Evolutionary conservation across 2,797 vertebrate species (phyloP), one percentile per base, ranked within the genome.

Genomic region (Hoplostethus mediterraneus): DNA sequence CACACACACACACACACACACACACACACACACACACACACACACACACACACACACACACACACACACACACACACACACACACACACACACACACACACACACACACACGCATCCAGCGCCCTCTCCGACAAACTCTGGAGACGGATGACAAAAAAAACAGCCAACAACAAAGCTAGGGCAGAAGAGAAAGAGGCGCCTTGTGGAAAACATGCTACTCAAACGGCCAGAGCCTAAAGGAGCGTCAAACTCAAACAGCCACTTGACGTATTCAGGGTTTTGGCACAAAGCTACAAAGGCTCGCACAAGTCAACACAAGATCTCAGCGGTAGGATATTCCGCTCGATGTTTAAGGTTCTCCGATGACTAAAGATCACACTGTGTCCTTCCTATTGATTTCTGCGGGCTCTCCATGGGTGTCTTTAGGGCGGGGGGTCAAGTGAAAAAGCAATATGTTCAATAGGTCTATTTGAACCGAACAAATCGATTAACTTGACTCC

Each of bases 131-230:
- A 63, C 67, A 78, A 28, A 14, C 42, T 38, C 40, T 33, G 66
- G 66, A 49, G 28, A 42, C 40, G 33, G 51, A 49, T 40, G 61
- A 59, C 49, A 71, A 71, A 62, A 73, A 13, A 28, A 17, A 45
- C 56, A 21, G 36, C 11, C 10, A 16, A n/a, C 25, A 47, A 44
- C 13, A 71, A 58, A 77, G 57, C 66, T 58, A 12, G 30, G 25
- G 53, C 51, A 48, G 47, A 60, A 30, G 17, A 49, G 48, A 53
- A 45, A 45, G 28, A 78, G 58, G 56, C 38, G 60, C 17, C 21
- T 44, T 55, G 17, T 67, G 76, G 72, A 86, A 87, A 89, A 82
- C 17, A 79, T 68, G 69, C n/a, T 54, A 52, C 52, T 77, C 60
- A 78, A 79, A 51, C 64, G 49, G 1, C 21, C n/a, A 11, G 33